Evolutionary conservation across 1,140 invertebrate species (phyloP).

Genomic region (Drosophila jambulina): DNA sequence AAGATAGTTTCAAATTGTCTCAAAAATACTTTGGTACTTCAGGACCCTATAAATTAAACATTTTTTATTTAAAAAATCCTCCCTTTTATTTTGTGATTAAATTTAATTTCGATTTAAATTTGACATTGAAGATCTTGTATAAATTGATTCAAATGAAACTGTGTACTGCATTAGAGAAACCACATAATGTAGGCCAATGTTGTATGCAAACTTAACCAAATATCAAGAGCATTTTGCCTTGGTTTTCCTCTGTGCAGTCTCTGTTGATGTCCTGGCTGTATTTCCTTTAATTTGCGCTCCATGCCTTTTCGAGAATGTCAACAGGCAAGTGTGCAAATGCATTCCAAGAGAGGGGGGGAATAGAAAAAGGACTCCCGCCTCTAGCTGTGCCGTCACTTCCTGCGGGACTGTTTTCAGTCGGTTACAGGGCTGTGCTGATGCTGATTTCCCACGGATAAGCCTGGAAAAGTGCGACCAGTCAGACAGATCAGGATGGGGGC

Average conservation of each 20-base stretch:
- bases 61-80: neutral
- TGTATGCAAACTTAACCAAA: neutral
- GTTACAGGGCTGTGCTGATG: conserved; percentile 9
- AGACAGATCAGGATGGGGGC: conserved; percentile 15
- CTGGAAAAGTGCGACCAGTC: conserved; percentile 41
- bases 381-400: conserved; percentile 28
- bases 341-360: conserved; percentile 22
- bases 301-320: conserved; percentile 58
- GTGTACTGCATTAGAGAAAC: neutral
- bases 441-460: conserved; percentile 42
- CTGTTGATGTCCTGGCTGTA: conserved; percentile 37
- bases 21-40: neutral
- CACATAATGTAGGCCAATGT: neutral
- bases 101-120: too few relatives aligned
- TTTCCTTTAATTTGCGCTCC: conserved; percentile 67
- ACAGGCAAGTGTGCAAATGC: conserved; percentile 71
- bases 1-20: too few relatives aligned
- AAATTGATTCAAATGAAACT: neutral
- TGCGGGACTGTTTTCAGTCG: conserved; percentile 39
- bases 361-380: conserved; percentile 1
- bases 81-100: too few relatives aligned
- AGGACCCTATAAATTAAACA: neutral
- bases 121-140: too few relatives aligned
- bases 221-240: neutral
- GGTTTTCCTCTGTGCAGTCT: conserved; percentile 16